phyloP scores from a whole-genome alignment of 2,888 invertebrate species.

The Thymelicus sylvestris region DNA sequence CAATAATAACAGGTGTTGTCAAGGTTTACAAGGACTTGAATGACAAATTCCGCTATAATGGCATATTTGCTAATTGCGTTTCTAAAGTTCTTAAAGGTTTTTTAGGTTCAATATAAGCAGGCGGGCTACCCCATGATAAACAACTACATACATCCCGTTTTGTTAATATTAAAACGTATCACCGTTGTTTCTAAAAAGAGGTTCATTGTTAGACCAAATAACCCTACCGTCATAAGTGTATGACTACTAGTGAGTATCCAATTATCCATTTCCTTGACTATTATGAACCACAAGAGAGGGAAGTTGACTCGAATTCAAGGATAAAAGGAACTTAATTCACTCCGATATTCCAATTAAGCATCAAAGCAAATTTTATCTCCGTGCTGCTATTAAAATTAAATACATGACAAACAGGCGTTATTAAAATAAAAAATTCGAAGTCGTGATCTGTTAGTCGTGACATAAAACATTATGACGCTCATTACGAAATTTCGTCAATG shows the following conservation, averaged over 20 bases:
- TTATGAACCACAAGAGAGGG: too few relatives aligned
- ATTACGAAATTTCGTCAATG: slow-evolving; percentile 71
- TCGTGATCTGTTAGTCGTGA: slow-evolving; percentile 56
- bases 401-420: slow-evolving; percentile 24
- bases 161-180: too few relatives aligned
- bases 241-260: too few relatives aligned
- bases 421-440: slow-evolving; percentile 41
- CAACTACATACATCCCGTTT: too few relatives aligned
- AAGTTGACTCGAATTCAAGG: too few relatives aligned
- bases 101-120: not conserved
- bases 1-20: slow-evolving; percentile 33
- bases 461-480: slow-evolving; percentile 55
- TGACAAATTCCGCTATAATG: slow-evolving; percentile 1
- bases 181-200: too few relatives aligned
- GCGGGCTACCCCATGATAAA: too few relatives aligned
- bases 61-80: not conserved
- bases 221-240: too few relatives aligned
- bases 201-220: too few relatives aligned
- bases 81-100: not conserved
- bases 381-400: slow-evolving; percentile 29
- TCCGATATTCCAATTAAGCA: not conserved
- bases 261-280: too few relatives aligned
- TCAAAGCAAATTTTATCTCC: slow-evolving; percentile 1
- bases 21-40: slow-evolving; percentile 15
- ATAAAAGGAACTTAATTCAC: not conserved